phyloP scores from a whole-genome alignment of 1,140 invertebrate genomes.

The Pristionchus pacificus region DNA sequence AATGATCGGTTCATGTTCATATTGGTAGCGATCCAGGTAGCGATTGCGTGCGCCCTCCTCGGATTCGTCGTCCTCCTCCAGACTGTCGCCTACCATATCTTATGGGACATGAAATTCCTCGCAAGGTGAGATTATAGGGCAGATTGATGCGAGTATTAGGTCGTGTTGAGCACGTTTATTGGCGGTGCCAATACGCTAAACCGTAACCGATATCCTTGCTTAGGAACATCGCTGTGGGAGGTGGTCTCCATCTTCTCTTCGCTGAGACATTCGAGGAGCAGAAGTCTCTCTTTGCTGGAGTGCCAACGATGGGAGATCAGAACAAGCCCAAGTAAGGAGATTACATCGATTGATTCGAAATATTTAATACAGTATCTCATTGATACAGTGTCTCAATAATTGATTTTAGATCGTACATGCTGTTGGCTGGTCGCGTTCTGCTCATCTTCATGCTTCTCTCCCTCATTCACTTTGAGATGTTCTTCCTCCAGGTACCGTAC shows the following conservation, averaged over 20 bases:
- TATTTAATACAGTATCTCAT: no score
- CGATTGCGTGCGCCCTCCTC: constrained; percentile 84
- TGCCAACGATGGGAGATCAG: constrained; percentile 83
- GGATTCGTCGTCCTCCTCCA: constrained; percentile 94
- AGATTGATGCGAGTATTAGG: no score
- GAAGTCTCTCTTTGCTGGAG: constrained; percentile 87
- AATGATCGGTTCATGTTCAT: background rate
- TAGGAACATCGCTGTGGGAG: constrained; percentile 89
- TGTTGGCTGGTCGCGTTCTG: constrained; percentile 87
- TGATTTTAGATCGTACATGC: constrained; percentile 79
- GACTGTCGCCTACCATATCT: constrained; percentile 70
- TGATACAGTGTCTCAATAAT: no score
- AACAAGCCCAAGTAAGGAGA: constrained; percentile 77
- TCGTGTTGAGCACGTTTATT: no score
- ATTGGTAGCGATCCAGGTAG: constrained; percentile 66
- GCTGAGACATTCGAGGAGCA: constrained; percentile 76
- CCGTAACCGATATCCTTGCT: no score
- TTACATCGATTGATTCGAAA: background rate
- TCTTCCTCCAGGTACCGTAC: constrained; percentile 71
- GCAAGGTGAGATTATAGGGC: constrained; percentile 63
- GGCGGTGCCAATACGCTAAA: background rate
- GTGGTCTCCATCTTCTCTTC: constrained; percentile 84
- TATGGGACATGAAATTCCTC: constrained; percentile 96
- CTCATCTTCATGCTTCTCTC: constrained; percentile 98
- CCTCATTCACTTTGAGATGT: constrained; percentile 84